Conservation (phyloP, 1,140 invertebrate genomes). For the Drosophila seguyi region DNA sequence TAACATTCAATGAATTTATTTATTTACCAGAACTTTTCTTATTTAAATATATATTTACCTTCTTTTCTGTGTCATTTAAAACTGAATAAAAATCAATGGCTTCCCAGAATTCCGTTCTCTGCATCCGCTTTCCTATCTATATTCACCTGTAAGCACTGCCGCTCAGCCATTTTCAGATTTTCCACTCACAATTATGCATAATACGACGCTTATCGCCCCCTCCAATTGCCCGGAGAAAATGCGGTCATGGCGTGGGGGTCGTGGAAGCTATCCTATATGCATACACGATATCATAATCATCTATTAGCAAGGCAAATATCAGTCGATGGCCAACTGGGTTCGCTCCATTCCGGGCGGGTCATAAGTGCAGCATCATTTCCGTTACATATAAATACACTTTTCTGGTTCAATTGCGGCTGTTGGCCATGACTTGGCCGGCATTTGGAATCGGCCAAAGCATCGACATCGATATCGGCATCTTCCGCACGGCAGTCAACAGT, state of each 20-base stretch:
- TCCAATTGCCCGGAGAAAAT: constrained; percentile 25
- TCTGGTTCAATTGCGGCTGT: constrained; percentile 74
- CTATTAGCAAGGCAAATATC: constrained; percentile 72
- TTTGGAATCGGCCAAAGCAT: constrained; percentile 15
- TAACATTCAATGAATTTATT: too few relatives aligned
- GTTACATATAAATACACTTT: constrained; percentile 84
- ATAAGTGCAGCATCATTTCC: constrained; percentile 83
- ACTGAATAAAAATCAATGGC: neutral
- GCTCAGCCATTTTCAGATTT: constrained; percentile 52
- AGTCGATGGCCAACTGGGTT: constrained; percentile 54
- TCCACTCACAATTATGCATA: constrained; percentile 79
- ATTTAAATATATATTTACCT: neutral
- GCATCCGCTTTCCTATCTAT: constrained; percentile 2
- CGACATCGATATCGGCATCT: constrained; percentile 58
- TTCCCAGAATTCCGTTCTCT: neutral
- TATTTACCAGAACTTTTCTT: neutral
- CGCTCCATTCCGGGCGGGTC: constrained; percentile 35
- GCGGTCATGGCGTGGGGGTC: neutral
- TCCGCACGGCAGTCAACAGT: constrained; percentile 81
- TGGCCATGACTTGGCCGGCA: constrained; percentile 71
- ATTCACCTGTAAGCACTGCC: constrained; percentile 33
- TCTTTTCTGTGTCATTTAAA: neutral
- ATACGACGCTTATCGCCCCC: constrained; percentile 64
- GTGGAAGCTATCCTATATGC: constrained; percentile 12
- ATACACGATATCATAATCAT: constrained; percentile 60